Percentiles rank a stretch among this genome's conserved stretches.
phyloP scores from a whole-genome alignment of 1,140 invertebrate genomes.

The Drosophila pectinifera region DNA sequence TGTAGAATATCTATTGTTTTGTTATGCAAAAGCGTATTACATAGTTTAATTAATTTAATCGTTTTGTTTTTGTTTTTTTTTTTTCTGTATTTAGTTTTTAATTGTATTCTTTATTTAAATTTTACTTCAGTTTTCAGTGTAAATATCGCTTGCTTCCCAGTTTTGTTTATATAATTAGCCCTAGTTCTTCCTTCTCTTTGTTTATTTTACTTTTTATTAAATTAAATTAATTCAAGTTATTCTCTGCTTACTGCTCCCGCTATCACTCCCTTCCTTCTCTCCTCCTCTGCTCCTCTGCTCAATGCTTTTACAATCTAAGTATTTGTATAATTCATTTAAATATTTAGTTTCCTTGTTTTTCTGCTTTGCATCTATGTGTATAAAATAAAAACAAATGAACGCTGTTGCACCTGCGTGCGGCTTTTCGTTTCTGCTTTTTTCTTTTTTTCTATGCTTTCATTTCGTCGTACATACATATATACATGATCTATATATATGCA shows the following conservation, averaged over 20 bases:
- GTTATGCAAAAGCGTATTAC: constrained; percentile 53
- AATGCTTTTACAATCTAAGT: constrained; percentile 29
- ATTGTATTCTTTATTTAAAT: constrained; percentile 23
- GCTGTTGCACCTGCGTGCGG: constrained; percentile 36
- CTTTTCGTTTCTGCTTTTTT: constrained; percentile 22
- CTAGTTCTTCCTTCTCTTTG: constrained; percentile 34
- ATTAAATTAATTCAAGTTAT: constrained; percentile 45
- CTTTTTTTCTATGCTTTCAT: constrained; percentile 22
- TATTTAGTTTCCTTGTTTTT: constrained; percentile 72
- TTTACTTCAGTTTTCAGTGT: constrained; percentile 57
- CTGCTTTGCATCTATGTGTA: constrained; percentile 52
- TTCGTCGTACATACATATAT: constrained; percentile 19
- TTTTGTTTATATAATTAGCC: constrained; percentile 59
- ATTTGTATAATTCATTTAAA: constrained; percentile 81
- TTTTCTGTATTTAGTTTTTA: too few relatives aligned
- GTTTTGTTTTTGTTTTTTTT: constrained; percentile 34
- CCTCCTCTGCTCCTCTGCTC: not conserved
- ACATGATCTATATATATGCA: constrained; percentile 20
- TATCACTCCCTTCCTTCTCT: not conserved
- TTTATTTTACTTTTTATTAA: constrained; percentile 20
- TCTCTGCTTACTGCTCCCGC: constrained; percentile 5
- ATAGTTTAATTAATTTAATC: constrained; percentile 56
- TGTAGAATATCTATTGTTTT: constrained; percentile 72
- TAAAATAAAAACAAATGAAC: constrained; percentile 51
- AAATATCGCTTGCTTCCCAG: constrained; percentile 67